A percentile compares a stretch with the other conserved stretches of the same genome.
These are phyloP conservation scores for Synergus itoensis DNA, from an alignment of 2,888 invertebrate genomes.

Conservation along the genomic window DNA sequence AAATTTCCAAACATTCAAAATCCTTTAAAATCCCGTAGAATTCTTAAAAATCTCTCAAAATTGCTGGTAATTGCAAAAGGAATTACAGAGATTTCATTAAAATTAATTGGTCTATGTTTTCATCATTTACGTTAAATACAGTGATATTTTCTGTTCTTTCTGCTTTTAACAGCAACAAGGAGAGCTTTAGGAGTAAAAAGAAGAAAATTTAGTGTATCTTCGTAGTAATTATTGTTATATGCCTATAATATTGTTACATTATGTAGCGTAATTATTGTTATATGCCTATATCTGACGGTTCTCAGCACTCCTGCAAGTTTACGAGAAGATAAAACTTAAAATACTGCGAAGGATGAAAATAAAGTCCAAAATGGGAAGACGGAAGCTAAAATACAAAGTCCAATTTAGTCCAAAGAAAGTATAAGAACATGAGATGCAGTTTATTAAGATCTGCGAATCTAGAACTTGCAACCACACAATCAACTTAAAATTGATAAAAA, in stretches of 20 bases:
- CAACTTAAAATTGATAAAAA: no score
- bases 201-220: slow-evolving; percentile 45
- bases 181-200: slow-evolving; percentile 16
- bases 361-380: slow-evolving; percentile 55
- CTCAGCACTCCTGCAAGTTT: slow-evolving; percentile 47
- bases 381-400: slow-evolving; percentile 29
- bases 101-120: neutral
- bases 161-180: neutral
- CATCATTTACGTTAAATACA: neutral
- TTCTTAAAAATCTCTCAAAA: no score
- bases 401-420: neutral
- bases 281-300: slow-evolving; percentile 53
- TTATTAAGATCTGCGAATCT: no score
- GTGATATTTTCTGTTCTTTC: neutral
- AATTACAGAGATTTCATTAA: neutral
- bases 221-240: slow-evolving; percentile 51
- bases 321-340: slow-evolving; percentile 55
- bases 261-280: slow-evolving; percentile 52
- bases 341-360: slow-evolving; percentile 55
- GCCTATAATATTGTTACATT: no score
- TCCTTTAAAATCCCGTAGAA: no score
- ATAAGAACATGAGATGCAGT: neutral
- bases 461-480: no score
- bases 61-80: neutral
- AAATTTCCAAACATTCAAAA: no score